Evolutionary conservation across 2,113 vertebrate genomes (phyloP).

Genomic region (Boulengeromyrus knoepffleri): DNA sequence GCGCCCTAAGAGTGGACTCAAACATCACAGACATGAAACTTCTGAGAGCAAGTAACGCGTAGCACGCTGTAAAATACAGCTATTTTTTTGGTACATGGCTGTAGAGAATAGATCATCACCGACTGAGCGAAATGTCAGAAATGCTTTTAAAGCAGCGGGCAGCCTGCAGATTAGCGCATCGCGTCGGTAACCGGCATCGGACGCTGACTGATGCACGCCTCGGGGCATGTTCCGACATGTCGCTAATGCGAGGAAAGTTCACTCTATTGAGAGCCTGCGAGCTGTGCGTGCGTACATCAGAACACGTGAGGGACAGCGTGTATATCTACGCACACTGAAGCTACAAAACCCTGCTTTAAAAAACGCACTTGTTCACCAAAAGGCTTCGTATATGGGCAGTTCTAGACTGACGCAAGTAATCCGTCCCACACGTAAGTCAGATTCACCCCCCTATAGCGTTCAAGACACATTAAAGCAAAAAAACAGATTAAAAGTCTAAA

Average conservation of each 20-base stretch:
- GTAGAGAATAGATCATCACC: conserved; percentile 37
- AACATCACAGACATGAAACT: not conserved
- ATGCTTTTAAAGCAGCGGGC: conserved; percentile 37
- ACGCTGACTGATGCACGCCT: conserved; percentile 16
- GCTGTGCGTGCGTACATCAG: not conserved
- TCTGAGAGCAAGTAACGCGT: not conserved
- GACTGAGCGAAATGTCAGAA: conserved; percentile 38
- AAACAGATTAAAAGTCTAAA: not conserved
- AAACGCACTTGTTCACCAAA: not conserved
- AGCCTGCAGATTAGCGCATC: conserved; percentile 42
- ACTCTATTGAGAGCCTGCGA: no score
- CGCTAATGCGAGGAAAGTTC: not conserved
- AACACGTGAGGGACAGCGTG: not conserved
- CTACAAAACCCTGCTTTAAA: not conserved
- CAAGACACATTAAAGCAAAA: not conserved
- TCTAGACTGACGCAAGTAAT: not conserved
- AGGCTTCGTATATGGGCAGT: not conserved
- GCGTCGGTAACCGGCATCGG: conserved; percentile 30
- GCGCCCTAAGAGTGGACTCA: not conserved
- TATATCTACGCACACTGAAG: not conserved
- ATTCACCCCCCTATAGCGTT: not conserved
- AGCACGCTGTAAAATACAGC: conserved; percentile 29
- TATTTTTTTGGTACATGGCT: conserved; percentile 30
- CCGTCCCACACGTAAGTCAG: not conserved
- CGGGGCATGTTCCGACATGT: not conserved